Evolutionary conservation across 2,113 vertebrate species (phyloP).

Genomic region (Salminus brasiliensis): DNA sequence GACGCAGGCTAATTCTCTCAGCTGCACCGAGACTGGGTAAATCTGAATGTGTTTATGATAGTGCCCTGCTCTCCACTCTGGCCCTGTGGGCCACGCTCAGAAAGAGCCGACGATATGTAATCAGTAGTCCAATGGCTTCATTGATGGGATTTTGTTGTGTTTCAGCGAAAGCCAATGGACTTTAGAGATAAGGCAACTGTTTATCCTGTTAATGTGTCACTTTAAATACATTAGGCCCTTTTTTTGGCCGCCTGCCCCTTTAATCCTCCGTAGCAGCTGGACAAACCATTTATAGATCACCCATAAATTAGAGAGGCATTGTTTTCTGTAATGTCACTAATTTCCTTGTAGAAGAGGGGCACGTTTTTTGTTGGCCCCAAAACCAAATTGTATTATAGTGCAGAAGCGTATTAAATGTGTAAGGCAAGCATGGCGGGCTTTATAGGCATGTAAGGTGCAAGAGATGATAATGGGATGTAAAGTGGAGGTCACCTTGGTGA

Average conservation of each 20-base stretch:
- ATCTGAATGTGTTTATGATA: conserved; percentile 63
- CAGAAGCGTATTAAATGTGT: conserved; percentile 49
- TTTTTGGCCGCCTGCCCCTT: conserved; percentile 71
- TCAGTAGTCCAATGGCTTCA: conserved; percentile 64
- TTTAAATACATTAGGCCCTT: conserved; percentile 78
- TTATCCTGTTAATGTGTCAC: conserved; percentile 83
- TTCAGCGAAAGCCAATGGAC: conserved; percentile 67
- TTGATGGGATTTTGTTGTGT: conserved; percentile 78
- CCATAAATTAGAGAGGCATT: conserved; percentile 60
- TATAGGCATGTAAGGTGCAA: conserved; percentile 8
- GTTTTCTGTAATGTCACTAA: conserved; percentile 57
- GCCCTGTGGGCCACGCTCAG: conserved; percentile 46
- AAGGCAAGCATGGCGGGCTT: conserved; percentile 37
- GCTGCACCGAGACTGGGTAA: conserved; percentile 63
- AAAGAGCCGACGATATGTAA: conserved; percentile 63
- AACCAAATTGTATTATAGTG: conserved; percentile 50
- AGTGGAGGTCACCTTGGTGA: conserved; percentile 62
- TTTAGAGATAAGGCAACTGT: conserved; percentile 75
- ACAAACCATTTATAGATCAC: conserved; percentile 68
- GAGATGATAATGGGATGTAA: conserved; percentile 48
- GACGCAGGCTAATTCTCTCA: conserved; percentile 49
- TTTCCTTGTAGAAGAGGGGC: conserved; percentile 49
- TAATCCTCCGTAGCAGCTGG: conserved; percentile 68
- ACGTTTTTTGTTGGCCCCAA: conserved; percentile 1
- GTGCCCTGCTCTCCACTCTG: conserved; percentile 52